Conservation (phyloP, 2,113 vertebrate genomes). For the Motacilla tschutschensis region DNA sequence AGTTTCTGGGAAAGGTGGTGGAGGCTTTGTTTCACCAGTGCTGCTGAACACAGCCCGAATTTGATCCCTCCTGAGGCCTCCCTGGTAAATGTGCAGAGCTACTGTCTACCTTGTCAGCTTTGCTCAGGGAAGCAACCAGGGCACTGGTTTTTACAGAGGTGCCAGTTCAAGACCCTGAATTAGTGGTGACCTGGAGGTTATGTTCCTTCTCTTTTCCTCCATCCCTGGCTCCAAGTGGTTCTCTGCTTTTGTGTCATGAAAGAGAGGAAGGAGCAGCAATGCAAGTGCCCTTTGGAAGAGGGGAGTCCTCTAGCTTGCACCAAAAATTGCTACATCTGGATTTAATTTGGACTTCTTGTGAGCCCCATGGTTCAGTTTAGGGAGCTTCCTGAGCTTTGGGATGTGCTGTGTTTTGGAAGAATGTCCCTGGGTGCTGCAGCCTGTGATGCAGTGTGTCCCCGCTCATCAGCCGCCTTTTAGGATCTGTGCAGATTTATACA, state of each 20-base stretch:
- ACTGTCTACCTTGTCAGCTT: background rate
- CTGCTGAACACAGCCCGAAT: background rate
- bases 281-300: background rate
- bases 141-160: background rate
- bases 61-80: background rate
- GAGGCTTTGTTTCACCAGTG: background rate
- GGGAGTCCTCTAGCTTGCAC: background rate
- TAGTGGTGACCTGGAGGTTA: background rate
- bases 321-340: background rate
- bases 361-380: accelerated
- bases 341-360: background rate
- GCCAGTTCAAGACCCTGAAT: background rate
- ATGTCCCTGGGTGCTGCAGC: background rate
- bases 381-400: accelerated
- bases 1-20: background rate
- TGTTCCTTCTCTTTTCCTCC: background rate
- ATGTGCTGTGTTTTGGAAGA: background rate
- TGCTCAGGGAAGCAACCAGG: accelerated
- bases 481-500: background rate
- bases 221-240: background rate
- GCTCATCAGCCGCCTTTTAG: background rate
- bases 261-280: background rate
- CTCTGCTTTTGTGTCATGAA: background rate
- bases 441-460: background rate
- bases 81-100: accelerated